Base-by-base conservation (phyloP, 2,797 vertebrate genomes). In the Salarias fasciatus region DNA sequence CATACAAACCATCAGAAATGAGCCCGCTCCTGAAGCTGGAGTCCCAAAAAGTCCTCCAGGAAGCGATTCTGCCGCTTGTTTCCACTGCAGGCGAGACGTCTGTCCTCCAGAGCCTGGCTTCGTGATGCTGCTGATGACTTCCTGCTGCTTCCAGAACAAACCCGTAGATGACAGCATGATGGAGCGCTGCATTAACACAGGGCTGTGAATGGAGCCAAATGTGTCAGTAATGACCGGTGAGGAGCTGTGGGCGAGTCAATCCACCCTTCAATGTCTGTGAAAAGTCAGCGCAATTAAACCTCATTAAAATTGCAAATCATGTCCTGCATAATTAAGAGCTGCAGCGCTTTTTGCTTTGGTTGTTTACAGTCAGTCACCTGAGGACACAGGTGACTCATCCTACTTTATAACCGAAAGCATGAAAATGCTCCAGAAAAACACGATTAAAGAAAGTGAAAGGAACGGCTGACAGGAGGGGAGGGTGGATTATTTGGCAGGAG, bases 251-350 rank as follows among this genome's bases (percentile, higher is more conserved):
- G 40, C 51, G 45, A 46, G 15, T 52, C 11, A 38, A 43, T 61
- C 38, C 61, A 62, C 36, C 69, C 65, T 66, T 63, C 29, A 37
- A 47, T 48, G 51, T 53, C 37, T 1, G 6, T 30, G 54, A 59
- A 60, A 55, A 37, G 51, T 6, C 52, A 8, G 31, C 48, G 31
- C 54, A 51, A 58, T 69, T 51, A 51, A 66, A 59, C 18, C 18
- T 24, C 64, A 51, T 13, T 41, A 9, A 53, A 59, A 18, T 28
- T 36, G 10, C 15, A 57, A 42, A 62, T n/a, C 31, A 59, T 50
- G 43, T 35, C 46, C 61, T 50, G 40, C 53, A 63, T 59, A 53
- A 69, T 66, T 43, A 54, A 6, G 14, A 18, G 48, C 18, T 24
- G 18, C 18, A 24, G 18, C 24, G 18, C 18, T 24, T 24, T 24